Percentiles rank a stretch among this genome's conserved stretches.
Evolutionary conservation across 1,140 invertebrate species (phyloP).

Genomic region (Fopius arisanus): DNA sequence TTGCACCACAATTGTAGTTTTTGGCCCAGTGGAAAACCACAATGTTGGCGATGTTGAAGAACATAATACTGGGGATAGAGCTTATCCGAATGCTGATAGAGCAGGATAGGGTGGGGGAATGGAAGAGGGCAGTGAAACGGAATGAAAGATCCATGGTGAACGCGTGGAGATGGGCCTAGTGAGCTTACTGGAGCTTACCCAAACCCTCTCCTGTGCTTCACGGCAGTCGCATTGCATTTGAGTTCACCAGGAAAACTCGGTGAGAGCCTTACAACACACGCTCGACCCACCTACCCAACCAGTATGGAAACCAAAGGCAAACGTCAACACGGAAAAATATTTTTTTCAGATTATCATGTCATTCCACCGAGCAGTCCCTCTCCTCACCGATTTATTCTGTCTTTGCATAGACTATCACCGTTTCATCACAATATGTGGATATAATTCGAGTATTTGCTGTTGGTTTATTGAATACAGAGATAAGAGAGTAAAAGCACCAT

Average conservation of each 20-base stretch:
- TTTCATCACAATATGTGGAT: slow-evolving; percentile 1
- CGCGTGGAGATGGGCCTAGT: slow-evolving; percentile 41
- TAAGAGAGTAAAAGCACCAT: too few species aligned
- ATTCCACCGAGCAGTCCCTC: neutral
- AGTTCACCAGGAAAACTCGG: neutral
- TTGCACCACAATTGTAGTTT: slow-evolving; percentile 43
- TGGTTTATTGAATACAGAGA: neutral
- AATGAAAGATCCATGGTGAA: slow-evolving; percentile 47
- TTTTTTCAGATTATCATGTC: neutral
- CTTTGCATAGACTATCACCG: too few species aligned
- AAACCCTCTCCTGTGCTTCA: neutral
- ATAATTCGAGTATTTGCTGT: neutral
- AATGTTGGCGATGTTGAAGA: slow-evolving; percentile 47
- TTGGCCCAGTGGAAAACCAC: slow-evolving; percentile 39
- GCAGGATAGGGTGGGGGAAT: slow-evolving; percentile 21
- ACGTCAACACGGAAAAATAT: neutral
- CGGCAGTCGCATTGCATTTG: neutral
- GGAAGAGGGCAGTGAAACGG: slow-evolving; percentile 21
- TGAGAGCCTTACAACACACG: neutral
- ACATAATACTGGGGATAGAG: slow-evolving; percentile 51
- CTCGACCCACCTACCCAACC: neutral
- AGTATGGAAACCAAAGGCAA: neutral
- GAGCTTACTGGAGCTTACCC: slow-evolving; percentile 39
- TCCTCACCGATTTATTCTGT: neutral
- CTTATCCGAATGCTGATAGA: slow-evolving; percentile 57